A percentile compares a stretch with the other conserved stretches of the same genome.
Conservation (phyloP, 2,113 vertebrate genomes). For the Uria lomvia region DNA sequence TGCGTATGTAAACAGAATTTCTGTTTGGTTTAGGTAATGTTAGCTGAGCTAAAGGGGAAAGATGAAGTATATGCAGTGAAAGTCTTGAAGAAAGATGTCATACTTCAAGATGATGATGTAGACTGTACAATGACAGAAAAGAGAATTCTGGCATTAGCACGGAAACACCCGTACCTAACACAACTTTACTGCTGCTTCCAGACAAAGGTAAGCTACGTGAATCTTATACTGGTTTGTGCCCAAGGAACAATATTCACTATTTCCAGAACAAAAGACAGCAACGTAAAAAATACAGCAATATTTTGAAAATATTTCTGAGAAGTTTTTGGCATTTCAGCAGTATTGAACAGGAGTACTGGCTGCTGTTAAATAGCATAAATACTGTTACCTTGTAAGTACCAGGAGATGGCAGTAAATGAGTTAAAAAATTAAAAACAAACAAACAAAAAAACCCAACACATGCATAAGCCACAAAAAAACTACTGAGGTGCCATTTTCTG, state of each 20-base stretch:
- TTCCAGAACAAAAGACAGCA: neutral
- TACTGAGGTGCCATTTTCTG: neutral
- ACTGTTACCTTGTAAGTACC: neutral
- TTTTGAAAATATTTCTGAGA: neutral
- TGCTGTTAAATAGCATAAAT: neutral
- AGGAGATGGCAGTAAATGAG: constrained; percentile 73
- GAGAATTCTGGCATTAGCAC: constrained; percentile 92
- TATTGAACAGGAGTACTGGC: neutral
- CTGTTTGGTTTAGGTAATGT: constrained; percentile 84
- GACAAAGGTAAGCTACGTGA: constrained; percentile 82
- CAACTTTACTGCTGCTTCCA: constrained; percentile 99
- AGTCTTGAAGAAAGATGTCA: constrained; percentile 97
- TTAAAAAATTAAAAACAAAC: neutral
- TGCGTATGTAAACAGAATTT: neutral
- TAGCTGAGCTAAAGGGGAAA: constrained; percentile 93
- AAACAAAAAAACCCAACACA: neutral
- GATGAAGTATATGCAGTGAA: constrained; percentile 98
- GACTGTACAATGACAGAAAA: constrained; percentile 99
- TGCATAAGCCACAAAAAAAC: neutral
- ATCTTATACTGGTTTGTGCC: neutral
- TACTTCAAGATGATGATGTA: constrained; percentile 96
- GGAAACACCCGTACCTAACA: constrained; percentile 95
- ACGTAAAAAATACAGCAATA: neutral
- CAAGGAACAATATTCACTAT: neutral
- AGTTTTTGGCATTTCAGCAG: neutral